Percentiles rank a stretch among this genome's conserved stretches.
Conservation (phyloP, 2,113 vertebrate genomes). For the Nannospalax galili region DNA sequence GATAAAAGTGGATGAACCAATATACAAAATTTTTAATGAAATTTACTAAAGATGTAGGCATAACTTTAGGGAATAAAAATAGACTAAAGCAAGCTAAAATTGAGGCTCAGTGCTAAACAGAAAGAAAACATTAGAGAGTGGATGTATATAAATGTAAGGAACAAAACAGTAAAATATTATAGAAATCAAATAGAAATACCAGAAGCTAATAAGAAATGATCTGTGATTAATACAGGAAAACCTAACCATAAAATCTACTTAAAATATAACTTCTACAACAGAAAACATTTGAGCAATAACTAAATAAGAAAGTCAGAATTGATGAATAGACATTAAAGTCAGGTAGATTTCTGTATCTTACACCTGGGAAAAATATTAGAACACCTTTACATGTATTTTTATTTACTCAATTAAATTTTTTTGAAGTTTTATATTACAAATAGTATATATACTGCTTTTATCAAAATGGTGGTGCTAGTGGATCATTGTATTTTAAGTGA, state of each 20-base stretch:
- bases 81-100: background rate
- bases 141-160: background rate
- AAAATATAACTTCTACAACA: background rate
- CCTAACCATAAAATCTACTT: background rate
- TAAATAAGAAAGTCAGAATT: constrained; percentile 3
- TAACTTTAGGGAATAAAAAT: constrained; percentile 26
- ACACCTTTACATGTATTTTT: background rate
- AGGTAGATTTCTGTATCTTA: too few species aligned
- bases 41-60: background rate
- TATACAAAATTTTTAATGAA: background rate
- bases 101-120: background rate
- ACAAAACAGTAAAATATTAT: background rate
- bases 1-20: background rate
- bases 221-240: background rate
- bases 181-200: background rate
- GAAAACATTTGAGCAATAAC: background rate
- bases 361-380: too few species aligned
- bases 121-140: background rate
- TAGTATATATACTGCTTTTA: background rate
- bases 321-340: background rate
- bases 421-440: too few species aligned
- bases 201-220: background rate
- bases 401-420: background rate
- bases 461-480: background rate
- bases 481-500: background rate